Conservation (phyloP, 2,797 vertebrate species). For the Lutjanus argentimaculatus region DNA sequence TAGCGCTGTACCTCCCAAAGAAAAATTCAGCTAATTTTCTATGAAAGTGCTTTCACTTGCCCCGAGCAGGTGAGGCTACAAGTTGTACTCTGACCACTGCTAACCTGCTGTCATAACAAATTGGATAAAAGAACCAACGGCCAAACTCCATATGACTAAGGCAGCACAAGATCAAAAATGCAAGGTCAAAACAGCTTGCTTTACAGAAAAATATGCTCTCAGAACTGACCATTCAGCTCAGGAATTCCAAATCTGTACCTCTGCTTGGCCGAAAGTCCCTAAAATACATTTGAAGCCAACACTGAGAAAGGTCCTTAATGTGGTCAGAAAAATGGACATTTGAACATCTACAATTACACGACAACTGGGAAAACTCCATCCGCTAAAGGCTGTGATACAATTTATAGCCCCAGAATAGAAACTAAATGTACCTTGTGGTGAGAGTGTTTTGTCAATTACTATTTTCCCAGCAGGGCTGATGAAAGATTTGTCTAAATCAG, state of each 20-base stretch:
- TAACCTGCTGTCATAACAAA: slow-evolving; percentile 58
- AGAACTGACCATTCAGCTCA: background rate
- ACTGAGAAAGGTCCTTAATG: background rate
- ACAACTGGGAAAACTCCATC: too few species aligned
- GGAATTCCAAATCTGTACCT: background rate
- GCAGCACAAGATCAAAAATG: slow-evolving; percentile 33
- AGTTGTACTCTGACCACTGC: slow-evolving; percentile 24
- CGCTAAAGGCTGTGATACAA: background rate
- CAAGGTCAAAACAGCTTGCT: slow-evolving; percentile 17
- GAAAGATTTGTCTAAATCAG: too few species aligned
- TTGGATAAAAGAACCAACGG: slow-evolving; percentile 39
- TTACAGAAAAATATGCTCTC: slow-evolving; percentile 20
- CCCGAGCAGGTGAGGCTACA: slow-evolving; percentile 8
- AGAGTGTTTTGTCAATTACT: too few species aligned
- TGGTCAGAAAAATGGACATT: background rate
- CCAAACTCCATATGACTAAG: slow-evolving; percentile 34
- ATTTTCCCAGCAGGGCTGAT: too few species aligned
- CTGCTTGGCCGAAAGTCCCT: background rate
- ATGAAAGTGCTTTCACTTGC: slow-evolving; percentile 35
- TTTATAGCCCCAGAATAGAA: background rate
- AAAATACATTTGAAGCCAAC: background rate
- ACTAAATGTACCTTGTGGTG: background rate
- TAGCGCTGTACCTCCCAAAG: slow-evolving; percentile 7
- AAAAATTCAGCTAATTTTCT: slow-evolving; percentile 21
- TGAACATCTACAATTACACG: too few species aligned